A percentile compares a stretch with the other conserved stretches of the same genome.
Conservation (phyloP, 2,797 vertebrate genomes). For the Smutsia gigantea region DNA sequence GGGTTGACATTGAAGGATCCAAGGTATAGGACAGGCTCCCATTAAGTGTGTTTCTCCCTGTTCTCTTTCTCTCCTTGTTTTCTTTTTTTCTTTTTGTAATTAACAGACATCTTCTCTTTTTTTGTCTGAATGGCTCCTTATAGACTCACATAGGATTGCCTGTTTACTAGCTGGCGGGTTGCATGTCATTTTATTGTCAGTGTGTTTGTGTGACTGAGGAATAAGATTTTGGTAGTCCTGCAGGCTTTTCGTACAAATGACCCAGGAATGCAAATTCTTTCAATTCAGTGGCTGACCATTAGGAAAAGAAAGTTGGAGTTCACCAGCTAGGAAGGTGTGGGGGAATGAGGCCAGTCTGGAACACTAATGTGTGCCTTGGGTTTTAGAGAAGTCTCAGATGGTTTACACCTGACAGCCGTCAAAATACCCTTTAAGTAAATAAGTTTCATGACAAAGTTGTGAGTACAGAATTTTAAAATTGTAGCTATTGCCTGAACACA, state of each 20-base stretch:
- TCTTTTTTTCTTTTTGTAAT: neutral
- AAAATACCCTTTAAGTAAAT: neutral
- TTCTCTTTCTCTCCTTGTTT: neutral
- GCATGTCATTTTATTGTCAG: neutral
- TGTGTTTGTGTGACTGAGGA: neutral
- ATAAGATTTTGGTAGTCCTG: neutral
- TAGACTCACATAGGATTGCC: neutral
- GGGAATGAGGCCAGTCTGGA: neutral
- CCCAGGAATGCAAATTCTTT: neutral
- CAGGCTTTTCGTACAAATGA: neutral
- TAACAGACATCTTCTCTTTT: neutral
- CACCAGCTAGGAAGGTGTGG: neutral
- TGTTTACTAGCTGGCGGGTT: constrained; percentile 30
- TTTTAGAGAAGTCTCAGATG: fast-evolving
- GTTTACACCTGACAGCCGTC: neutral
- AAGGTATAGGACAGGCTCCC: neutral
- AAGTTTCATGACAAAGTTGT: neutral
- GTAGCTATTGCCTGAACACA: neutral
- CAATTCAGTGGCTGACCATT: neutral
- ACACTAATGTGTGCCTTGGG: neutral
- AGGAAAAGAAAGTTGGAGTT: neutral
- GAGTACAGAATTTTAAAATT: neutral
- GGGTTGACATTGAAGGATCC: neutral
- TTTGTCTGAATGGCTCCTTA: neutral
- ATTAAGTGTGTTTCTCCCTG: fast-evolving